Conservation (phyloP, 1,140 invertebrate species). For the Leptinotarsa undecemlineata region DNA sequence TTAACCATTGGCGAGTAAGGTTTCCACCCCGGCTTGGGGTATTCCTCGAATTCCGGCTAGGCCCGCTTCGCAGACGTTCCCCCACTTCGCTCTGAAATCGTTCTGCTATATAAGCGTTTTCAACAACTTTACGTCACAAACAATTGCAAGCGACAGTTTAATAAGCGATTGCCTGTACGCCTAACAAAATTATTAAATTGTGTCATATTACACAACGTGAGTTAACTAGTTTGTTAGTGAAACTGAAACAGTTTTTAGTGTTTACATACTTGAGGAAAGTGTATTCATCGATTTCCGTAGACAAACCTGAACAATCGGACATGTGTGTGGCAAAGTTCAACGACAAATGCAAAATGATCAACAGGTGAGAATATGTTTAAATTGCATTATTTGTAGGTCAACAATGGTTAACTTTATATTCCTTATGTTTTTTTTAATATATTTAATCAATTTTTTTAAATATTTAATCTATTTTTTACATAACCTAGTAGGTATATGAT, state of each 20-base stretch:
- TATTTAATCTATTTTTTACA: no score
- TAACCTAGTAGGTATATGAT: no score
- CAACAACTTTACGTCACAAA: slow-evolving; percentile 26
- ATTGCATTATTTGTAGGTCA: no score
- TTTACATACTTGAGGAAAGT: slow-evolving; percentile 3
- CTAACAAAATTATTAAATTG: neutral
- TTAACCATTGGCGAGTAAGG: slow-evolving; percentile 27
- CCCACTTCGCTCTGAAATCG: slow-evolving; percentile 13
- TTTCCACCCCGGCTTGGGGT: slow-evolving; percentile 1
- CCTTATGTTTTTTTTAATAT: no score
- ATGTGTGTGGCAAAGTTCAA: slow-evolving; percentile 47
- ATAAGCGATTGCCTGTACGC: neutral
- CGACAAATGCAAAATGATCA: slow-evolving; percentile 48
- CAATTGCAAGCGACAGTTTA: neutral
- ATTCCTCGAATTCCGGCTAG: slow-evolving; percentile 29
- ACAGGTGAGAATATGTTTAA: slow-evolving; percentile 39
- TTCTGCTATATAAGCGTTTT: neutral
- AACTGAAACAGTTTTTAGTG: neutral
- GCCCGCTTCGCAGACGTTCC: slow-evolving; percentile 27
- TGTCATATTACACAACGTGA: slow-evolving; percentile 28
- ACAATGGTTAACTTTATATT: no score
- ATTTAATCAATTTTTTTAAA: no score
- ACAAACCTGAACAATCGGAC: neutral
- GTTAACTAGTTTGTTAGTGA: neutral
- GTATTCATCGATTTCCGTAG: slow-evolving; percentile 23